A percentile compares a stretch with the other conserved stretches of the same genome.
Conservation (phyloP, 2,888 invertebrate species). For the Myopa testacea region DNA sequence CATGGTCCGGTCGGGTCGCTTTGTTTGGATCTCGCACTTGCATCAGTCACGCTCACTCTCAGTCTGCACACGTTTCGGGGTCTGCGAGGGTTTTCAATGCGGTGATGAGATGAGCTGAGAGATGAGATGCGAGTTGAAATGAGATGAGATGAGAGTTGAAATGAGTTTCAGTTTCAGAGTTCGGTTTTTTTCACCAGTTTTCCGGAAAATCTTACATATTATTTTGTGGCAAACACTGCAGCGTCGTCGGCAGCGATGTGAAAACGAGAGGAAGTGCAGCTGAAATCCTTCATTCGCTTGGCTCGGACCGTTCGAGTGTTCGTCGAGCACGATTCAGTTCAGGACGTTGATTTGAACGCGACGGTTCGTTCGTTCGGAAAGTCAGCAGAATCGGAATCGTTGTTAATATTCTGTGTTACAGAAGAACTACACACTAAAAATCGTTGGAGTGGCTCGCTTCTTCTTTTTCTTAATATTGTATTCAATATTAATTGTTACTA, state of each 20-base stretch:
- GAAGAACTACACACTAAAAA: no score
- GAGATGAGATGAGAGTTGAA: neutral
- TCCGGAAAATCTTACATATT: constrained; percentile 24
- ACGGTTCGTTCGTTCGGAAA: constrained; percentile 37
- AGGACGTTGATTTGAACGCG: constrained; percentile 44
- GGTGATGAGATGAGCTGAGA: neutral
- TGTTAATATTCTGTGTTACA: neutral
- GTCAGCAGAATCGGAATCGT: neutral
- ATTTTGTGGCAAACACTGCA: constrained; percentile 23
- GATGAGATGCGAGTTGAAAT: neutral
- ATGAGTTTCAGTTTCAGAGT: neutral
- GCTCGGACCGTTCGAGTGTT: constrained; percentile 5
- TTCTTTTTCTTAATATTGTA: no score
- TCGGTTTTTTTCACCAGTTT: neutral
- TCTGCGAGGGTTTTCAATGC: neutral
- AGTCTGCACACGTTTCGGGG: neutral
- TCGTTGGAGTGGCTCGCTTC: no score
- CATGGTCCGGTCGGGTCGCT: constrained; percentile 12
- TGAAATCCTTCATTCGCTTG: constrained; percentile 6
- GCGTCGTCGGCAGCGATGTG: constrained; percentile 10
- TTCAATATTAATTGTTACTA: no score
- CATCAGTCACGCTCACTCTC: neutral
- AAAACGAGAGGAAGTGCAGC: constrained; percentile 23
- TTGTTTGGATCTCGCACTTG: neutral
- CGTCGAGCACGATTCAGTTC: constrained; percentile 37